phyloP scores from a whole-genome alignment of 1,140 invertebrate genomes.

The Vanessa atalanta region DNA sequence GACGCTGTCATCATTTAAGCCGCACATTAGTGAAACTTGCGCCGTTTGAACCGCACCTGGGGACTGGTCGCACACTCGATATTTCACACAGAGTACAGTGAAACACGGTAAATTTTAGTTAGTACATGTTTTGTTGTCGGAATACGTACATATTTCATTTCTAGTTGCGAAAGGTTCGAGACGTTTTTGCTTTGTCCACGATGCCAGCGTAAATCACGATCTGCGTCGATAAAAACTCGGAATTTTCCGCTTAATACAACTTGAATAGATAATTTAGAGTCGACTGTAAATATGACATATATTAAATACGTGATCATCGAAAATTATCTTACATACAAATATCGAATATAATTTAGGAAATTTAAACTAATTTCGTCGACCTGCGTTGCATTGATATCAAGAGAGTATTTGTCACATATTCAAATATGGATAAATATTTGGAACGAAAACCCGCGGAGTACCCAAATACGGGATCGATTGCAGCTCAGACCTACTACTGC shows the following conservation, averaged over 20 bases:
- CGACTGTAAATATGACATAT: not conserved
- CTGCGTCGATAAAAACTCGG: constrained; percentile 31
- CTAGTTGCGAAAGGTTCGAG: constrained; percentile 39
- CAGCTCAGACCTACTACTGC: constrained; percentile 46
- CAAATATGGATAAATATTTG: constrained; percentile 30
- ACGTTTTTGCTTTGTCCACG: constrained; percentile 37
- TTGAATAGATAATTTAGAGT: not conserved
- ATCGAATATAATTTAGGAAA: not conserved
- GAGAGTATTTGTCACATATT: not conserved
- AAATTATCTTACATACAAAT: not conserved
- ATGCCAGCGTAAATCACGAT: constrained; percentile 37
- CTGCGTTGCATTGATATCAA: too few species aligned
- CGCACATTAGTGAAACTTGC: constrained; percentile 76
- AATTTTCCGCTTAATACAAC: constrained; percentile 15
- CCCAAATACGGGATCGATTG: constrained; percentile 45
- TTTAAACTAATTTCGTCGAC: too few species aligned
- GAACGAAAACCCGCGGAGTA: constrained; percentile 21
- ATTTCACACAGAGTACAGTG: constrained; percentile 61
- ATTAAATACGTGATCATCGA: not conserved
- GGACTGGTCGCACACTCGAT: constrained; percentile 62
- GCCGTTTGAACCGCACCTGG: constrained; percentile 73
- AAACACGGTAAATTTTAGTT: constrained; percentile 55
- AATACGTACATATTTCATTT: constrained; percentile 39
- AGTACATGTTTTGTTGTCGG: constrained; percentile 38
- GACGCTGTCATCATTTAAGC: constrained; percentile 76